A percentile compares a stretch with the other conserved stretches of the same genome.
Evolutionary conservation across 2,888 invertebrate genomes (phyloP).

Genomic region (Nebria brevicollis): DNA sequence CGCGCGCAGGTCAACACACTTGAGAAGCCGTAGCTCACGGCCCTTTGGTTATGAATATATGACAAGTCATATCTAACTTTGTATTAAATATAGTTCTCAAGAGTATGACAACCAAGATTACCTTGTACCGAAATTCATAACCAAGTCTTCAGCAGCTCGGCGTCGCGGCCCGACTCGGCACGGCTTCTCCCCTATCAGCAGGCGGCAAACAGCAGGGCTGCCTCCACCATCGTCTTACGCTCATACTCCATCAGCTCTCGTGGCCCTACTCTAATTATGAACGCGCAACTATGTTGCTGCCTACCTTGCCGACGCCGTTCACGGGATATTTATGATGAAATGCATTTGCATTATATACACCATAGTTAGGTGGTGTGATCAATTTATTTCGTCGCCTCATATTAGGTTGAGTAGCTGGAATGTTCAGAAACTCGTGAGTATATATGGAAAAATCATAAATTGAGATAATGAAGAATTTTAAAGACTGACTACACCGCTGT

Average conservation of each 20-base stretch:
- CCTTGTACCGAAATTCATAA: constrained; percentile 46
- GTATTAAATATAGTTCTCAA: constrained; percentile 47
- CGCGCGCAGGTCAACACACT: constrained; percentile 41
- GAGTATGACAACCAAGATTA: constrained; percentile 48
- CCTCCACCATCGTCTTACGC: not conserved
- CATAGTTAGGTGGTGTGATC: constrained; percentile 21
- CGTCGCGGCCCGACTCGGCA: too few species aligned
- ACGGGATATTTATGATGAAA: constrained; percentile 40
- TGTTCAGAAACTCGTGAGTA: not conserved
- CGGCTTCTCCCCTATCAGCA: not conserved
- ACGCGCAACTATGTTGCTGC: constrained; percentile 31
- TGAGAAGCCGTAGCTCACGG: constrained; percentile 34
- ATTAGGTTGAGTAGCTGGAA: not conserved
- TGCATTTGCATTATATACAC: constrained; percentile 39
- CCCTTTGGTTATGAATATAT: constrained; percentile 47
- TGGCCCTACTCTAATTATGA: constrained; percentile 37
- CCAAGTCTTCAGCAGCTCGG: constrained; percentile 23
- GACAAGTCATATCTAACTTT: constrained; percentile 47
- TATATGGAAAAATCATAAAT: not conserved
- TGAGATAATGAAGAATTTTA: too few species aligned
- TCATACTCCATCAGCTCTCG: not conserved
- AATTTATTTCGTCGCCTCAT: constrained; percentile 4
- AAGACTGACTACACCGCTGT: too few species aligned
- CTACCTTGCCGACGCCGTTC: constrained; percentile 25
- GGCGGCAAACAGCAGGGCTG: constrained; percentile 22